Conservation (phyloP, 2,113 vertebrate genomes). For the Calypte anna region DNA sequence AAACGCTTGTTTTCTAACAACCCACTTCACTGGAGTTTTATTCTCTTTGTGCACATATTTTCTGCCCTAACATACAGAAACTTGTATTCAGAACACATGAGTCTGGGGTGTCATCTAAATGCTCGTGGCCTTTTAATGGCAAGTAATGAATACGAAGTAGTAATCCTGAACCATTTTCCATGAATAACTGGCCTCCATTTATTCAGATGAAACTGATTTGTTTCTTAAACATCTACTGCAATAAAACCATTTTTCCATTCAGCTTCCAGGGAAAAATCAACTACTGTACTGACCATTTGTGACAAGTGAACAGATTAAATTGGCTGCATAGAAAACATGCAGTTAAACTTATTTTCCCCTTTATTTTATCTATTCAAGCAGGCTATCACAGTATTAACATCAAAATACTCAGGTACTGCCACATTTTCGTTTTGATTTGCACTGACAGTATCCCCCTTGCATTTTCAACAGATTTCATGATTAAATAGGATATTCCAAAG, state of each 20-base stretch:
- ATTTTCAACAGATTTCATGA: not conserved
- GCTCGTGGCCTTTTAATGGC: not conserved
- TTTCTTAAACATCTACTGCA: not conserved
- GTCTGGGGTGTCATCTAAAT: not conserved
- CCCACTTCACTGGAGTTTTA: not conserved
- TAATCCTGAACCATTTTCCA: not conserved
- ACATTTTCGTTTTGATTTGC: not conserved
- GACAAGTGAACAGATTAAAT: not conserved
- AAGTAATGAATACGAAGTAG: not conserved
- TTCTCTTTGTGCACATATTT: not conserved
- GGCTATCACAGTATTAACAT: not conserved
- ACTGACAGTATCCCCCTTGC: not conserved
- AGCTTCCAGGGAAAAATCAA: not conserved
- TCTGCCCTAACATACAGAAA: not conserved
- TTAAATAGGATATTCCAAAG: not conserved
- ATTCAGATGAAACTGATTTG: not conserved
- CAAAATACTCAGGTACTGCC: not conserved
- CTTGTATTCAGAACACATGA: not conserved
- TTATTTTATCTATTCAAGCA: not conserved
- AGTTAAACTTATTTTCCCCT: not conserved
- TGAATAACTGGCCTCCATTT: not conserved
- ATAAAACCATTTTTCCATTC: not conserved
- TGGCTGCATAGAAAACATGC: not conserved
- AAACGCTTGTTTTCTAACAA: not conserved
- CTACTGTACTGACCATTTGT: not conserved